Evolutionary conservation across 2,797 vertebrate genomes (phyloP), one percentile per base, ranked within the genome.

Genomic region (Sebastes iracundus): DNA sequence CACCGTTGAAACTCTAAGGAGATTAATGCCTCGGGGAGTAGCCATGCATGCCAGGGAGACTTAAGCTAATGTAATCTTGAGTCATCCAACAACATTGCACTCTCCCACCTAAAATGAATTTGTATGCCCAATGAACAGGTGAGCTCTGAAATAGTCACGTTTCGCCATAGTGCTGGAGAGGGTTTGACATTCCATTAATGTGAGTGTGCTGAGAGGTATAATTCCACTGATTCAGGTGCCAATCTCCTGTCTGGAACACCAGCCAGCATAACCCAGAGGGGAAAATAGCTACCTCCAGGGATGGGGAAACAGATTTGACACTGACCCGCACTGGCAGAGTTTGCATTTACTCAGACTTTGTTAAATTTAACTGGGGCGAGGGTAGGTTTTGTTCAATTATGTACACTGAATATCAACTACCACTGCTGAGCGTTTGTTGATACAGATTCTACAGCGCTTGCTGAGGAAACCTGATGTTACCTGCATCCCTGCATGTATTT

Each of bases 141-240:
- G 84, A 86, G 80, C 82, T 56, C 82, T 49, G 77, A 90, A 93
- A 92, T 86, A 84, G 90, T 90, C 89, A 84, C 70, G 53, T 92
- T 91, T 85, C 63, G 27, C 75, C 79, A 65, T 23, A 72, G 81
- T 78, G 79, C 64, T 82, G 85, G 77, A 84, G 89, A 87, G 84
- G 81, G 56, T 86, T 89, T 94, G 92, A 92, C 92, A 90, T 90
- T 77, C 87, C 89, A 89, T 90, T 93, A 93, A 93, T 90, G 79
- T 70, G 80, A 90, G 78, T 83, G 84, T 85, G 86, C 88, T 79
- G 87, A 89, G 83, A 90, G 87, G 88, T 92, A 80, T 91, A 91
- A 93, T 91, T 92, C 91, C 80, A 83, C 84, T 82, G 87, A 89
- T 91, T 89, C 90, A 74, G 87, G 83, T 92, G 91, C 87, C 92